These are phyloP conservation scores for Callorhinus ursinus DNA, from an alignment of 2,113 vertebrate genomes.

Conservation along the genomic window DNA sequence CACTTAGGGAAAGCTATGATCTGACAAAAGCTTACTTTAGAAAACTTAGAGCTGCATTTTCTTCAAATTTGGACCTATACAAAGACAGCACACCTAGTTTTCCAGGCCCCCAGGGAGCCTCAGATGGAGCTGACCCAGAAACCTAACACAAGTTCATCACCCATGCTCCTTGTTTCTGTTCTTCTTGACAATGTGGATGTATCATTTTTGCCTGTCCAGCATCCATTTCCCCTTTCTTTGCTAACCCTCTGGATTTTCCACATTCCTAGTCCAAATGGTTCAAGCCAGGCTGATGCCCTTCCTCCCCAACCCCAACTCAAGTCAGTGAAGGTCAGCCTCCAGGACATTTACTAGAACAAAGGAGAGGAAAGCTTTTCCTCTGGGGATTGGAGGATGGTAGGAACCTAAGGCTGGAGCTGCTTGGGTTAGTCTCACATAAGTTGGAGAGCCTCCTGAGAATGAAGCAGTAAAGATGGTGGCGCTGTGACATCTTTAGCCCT, in stretches of 20 bases:
- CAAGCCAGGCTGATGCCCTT: background rate
- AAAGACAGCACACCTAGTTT: background rate
- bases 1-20: background rate
- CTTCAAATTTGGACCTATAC: background rate
- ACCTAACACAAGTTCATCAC: background rate
- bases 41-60: background rate
- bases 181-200: background rate
- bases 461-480: background rate
- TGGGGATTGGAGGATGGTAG: background rate
- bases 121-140: constrained; percentile 14
- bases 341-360: background rate
- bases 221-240: background rate
- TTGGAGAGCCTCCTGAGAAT: background rate
- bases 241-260: background rate
- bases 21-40: background rate
- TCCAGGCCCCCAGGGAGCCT: background rate
- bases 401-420: background rate
- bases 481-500: background rate
- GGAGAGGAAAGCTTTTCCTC: background rate
- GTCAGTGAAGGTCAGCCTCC: background rate
- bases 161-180: background rate
- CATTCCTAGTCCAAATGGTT: background rate
- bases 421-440: background rate
- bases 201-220: background rate
- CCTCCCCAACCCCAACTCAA: background rate